These are phyloP conservation scores for Cordilura impudica DNA, from an alignment of 2,888 invertebrate species.

Conservation along the genomic window DNA sequence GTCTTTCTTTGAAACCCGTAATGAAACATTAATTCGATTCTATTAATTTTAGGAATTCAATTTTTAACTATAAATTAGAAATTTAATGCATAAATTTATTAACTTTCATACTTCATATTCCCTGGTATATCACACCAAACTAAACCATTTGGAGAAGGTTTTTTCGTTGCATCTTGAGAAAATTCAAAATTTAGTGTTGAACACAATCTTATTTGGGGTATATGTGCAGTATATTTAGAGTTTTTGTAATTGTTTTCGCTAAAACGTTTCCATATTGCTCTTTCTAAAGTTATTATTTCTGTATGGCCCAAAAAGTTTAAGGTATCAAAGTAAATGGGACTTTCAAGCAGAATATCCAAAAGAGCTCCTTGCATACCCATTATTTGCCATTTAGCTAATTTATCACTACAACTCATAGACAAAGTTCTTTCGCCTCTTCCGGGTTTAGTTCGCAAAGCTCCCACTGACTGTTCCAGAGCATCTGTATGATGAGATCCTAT, in stretches of 20 bases:
- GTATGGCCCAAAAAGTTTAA: slow-evolving; percentile 85
- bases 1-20: no score
- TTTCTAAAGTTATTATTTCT: slow-evolving; percentile 80
- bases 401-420: slow-evolving; percentile 96
- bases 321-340: slow-evolving; percentile 84
- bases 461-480: slow-evolving; percentile 83
- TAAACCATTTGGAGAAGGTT: slow-evolving; percentile 82
- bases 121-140: slow-evolving; percentile 80
- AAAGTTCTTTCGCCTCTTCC: slow-evolving; percentile 92
- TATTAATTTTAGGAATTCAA: no score
- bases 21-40: no score
- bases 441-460: slow-evolving; percentile 90
- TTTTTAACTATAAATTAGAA: no score
- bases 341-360: slow-evolving; percentile 82
- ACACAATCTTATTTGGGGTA: slow-evolving; percentile 69
- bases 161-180: slow-evolving; percentile 73
- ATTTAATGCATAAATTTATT: no score
- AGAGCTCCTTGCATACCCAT: slow-evolving; percentile 92
- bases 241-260: slow-evolving; percentile 36
- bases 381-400: slow-evolving; percentile 92
- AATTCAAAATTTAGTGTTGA: slow-evolving; percentile 75
- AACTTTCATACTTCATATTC: slow-evolving; percentile 72
- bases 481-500: slow-evolving; percentile 77
- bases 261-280: slow-evolving; percentile 79
- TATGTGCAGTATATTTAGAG: slow-evolving; percentile 65